Percentiles rank a stretch among this genome's conserved stretches.
Evolutionary conservation across 1,140 invertebrate species (phyloP).

Genomic region (Macrobrachium rosenbergii): DNA sequence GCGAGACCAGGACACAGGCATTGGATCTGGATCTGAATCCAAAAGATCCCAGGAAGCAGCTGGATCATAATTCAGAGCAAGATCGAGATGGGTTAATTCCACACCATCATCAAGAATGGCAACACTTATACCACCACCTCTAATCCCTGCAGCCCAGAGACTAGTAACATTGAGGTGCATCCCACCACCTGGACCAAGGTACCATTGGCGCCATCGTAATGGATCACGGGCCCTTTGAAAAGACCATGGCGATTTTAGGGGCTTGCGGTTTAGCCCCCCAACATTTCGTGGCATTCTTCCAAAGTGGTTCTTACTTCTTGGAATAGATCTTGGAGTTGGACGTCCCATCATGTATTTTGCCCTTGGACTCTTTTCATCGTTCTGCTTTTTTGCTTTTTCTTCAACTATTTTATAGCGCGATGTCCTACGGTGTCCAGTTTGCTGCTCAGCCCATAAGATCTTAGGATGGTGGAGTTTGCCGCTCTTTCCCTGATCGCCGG

Average conservation of each 20-base stretch:
- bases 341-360: background rate
- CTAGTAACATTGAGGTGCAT: constrained; percentile 83
- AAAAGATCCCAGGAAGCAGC: constrained; percentile 46
- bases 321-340: background rate
- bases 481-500: background rate
- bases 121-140: constrained; percentile 85
- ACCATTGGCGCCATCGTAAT: constrained; percentile 54
- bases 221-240: constrained; percentile 23
- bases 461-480: constrained; percentile 22
- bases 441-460: constrained; percentile 40
- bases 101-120: constrained; percentile 90
- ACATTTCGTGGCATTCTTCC: background rate
- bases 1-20: constrained; percentile 76
- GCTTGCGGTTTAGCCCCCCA: constrained; percentile 14
- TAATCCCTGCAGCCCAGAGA: constrained; percentile 83
- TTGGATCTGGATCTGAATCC: constrained; percentile 46
- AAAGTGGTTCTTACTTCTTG: too few relatives aligned
- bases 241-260: constrained; percentile 26
- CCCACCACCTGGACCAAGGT: constrained; percentile 31
- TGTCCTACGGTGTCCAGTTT: constrained; percentile 35
- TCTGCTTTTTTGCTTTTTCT: background rate
- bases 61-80: constrained; percentile 80
- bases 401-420: background rate
- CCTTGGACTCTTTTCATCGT: background rate
- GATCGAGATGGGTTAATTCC: constrained; percentile 84